These are phyloP conservation scores for Trissolcus brochymenae DNA, from an alignment of 2,888 invertebrate genomes.

Conservation along the genomic window DNA sequence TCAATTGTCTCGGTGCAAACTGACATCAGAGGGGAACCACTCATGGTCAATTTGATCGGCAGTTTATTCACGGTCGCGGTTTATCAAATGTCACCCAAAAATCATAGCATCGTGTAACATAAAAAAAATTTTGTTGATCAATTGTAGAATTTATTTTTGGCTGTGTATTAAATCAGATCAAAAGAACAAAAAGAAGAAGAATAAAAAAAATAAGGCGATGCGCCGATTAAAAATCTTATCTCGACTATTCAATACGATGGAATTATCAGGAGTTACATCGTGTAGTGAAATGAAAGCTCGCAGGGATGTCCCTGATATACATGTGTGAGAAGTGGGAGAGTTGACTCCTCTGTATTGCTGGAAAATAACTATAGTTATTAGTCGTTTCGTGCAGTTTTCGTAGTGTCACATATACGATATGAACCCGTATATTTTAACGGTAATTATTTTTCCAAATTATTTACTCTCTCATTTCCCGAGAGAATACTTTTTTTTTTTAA, in stretches of 20 bases:
- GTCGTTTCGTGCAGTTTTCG: slow-evolving; percentile 45
- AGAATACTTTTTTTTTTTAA: no score
- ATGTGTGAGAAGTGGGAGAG: slow-evolving; percentile 36
- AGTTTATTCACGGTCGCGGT: slow-evolving; percentile 24
- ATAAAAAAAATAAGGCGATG: no score
- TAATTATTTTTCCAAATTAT: slow-evolving; percentile 13
- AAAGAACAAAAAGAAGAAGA: no score
- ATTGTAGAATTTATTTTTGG: no score
- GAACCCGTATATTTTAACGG: slow-evolving; percentile 27
- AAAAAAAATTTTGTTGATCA: not conserved
- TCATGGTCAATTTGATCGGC: slow-evolving; percentile 45
- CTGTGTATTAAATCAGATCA: no score
- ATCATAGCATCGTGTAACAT: no score
- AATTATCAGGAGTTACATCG: slow-evolving; percentile 10
- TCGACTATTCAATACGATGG: no score
- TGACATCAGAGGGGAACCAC: slow-evolving; percentile 36
- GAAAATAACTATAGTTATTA: slow-evolving; percentile 31
- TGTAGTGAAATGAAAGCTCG: slow-evolving; percentile 9
- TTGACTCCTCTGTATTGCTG: slow-evolving; percentile 21
- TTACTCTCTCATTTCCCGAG: no score
- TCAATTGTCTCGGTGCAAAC: slow-evolving; percentile 36
- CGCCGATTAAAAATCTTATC: no score
- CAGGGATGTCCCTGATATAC: slow-evolving; percentile 42
- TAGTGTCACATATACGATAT: slow-evolving; percentile 22
- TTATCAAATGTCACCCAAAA: slow-evolving; percentile 18